Conservation (phyloP, 2,888 invertebrate genomes). For the Drosophila niveifrons region DNA sequence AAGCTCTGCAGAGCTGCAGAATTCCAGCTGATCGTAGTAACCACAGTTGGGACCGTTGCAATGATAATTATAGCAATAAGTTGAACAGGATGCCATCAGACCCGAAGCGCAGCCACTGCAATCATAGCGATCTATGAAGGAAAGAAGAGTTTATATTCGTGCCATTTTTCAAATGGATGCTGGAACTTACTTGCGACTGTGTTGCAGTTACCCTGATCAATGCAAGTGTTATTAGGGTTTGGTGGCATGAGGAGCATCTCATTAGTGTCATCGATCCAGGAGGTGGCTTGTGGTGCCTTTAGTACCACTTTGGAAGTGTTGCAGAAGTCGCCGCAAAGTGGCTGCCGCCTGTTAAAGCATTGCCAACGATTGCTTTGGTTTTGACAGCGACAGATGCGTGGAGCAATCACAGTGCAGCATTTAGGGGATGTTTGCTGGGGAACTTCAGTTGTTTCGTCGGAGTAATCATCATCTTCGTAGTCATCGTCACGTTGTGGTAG, state of each 20-base stretch:
- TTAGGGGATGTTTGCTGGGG: conserved; percentile 8
- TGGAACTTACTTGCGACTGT: conserved; percentile 46
- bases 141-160: neutral
- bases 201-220: conserved; percentile 43
- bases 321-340: conserved; percentile 76
- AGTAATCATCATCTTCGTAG: conserved; percentile 37
- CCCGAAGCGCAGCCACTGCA: conserved; percentile 75
- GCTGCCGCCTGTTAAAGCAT: conserved; percentile 69
- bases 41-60: conserved; percentile 67
- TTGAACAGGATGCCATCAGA: conserved; percentile 51
- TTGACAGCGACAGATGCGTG: conserved; percentile 67
- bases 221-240: conserved; percentile 46
- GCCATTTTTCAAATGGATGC: fast-evolving
- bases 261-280: conserved; percentile 39
- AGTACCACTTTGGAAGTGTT: conserved; percentile 69
- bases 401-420: conserved; percentile 78
- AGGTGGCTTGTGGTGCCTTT: conserved; percentile 41
- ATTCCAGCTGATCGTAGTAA: conserved; percentile 68
- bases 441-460: conserved; percentile 21
- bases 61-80: conserved; percentile 69
- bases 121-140: conserved; percentile 46
- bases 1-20: conserved; percentile 55
- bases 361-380: conserved; percentile 54
- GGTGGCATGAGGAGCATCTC: conserved; percentile 65
- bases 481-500: conserved; percentile 33